These are phyloP conservation scores for Euplexia lucipara DNA, from an alignment of 2,888 invertebrate genomes.

Conservation along the genomic window DNA sequence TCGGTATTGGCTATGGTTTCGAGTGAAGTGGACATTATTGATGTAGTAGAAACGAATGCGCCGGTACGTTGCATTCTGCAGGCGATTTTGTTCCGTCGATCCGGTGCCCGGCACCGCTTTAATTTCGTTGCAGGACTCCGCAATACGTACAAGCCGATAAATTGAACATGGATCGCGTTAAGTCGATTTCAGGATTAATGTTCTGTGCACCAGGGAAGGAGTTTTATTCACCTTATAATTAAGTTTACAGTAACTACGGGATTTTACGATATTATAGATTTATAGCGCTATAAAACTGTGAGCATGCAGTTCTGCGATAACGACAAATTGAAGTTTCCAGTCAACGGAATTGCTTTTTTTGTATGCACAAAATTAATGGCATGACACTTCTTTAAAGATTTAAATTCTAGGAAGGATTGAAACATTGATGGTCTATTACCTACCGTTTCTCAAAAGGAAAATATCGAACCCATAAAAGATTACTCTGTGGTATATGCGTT, in stretches of 20 bases:
- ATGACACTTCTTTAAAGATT: constrained; percentile 25
- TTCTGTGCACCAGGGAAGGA: constrained; percentile 59
- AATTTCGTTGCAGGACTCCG: constrained; percentile 62
- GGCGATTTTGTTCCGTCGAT: constrained; percentile 46
- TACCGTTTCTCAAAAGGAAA: background rate
- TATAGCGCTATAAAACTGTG: constrained; percentile 52
- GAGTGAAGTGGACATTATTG: constrained; percentile 50
- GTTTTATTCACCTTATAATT: constrained; percentile 55
- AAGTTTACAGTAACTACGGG: constrained; percentile 38
- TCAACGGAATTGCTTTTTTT: constrained; percentile 52
- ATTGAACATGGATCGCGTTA: constrained; percentile 66
- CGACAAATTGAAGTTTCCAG: constrained; percentile 58
- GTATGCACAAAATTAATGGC: constrained; percentile 34
- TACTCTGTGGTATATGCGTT: no score
- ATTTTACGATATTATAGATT: constrained; percentile 54
- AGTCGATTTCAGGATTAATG: constrained; percentile 68
- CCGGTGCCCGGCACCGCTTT: constrained; percentile 49
- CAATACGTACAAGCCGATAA: constrained; percentile 64
- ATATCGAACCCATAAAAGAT: no score
- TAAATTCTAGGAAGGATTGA: constrained; percentile 10
- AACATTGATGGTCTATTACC: background rate
- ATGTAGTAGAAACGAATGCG: constrained; percentile 49
- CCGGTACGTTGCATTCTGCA: constrained; percentile 37
- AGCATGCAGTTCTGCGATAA: constrained; percentile 46
- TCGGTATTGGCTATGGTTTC: constrained; percentile 42